These are phyloP conservation scores for Drosophila mimetica DNA, from an alignment of 2,888 invertebrate genomes.

Conservation along the genomic window DNA sequence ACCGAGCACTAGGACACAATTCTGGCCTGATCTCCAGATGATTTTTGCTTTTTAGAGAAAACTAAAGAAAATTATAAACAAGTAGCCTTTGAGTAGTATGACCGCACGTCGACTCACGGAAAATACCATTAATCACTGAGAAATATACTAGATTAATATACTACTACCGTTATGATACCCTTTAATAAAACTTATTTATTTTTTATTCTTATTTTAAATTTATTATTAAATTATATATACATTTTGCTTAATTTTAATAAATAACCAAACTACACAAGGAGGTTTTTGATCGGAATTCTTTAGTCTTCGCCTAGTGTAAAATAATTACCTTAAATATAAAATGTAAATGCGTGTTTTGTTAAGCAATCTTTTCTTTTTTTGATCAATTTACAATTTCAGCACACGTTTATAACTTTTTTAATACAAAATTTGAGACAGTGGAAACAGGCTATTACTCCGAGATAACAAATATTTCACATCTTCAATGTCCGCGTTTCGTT, in stretches of 20 bases:
- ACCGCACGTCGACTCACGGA: background rate
- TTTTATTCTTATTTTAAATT: background rate
- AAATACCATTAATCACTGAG: background rate
- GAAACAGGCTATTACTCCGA: background rate
- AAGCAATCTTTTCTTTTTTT: too few relatives aligned
- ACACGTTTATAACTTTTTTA: too few relatives aligned
- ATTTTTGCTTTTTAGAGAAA: slow-evolving; percentile 11
- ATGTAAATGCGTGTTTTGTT: too few relatives aligned
- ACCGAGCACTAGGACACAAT: slow-evolving; percentile 8
- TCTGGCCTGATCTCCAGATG: background rate
- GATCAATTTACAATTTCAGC: too few relatives aligned
- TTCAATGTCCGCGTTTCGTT: background rate
- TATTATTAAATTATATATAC: too few relatives aligned
- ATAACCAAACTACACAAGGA: too few relatives aligned
- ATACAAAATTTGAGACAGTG: too few relatives aligned
- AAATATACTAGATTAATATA: background rate
- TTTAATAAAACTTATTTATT: background rate
- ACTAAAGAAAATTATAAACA: slow-evolving; percentile 35
- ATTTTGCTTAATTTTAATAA: too few relatives aligned
- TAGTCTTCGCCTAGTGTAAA: background rate
- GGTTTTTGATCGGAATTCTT: background rate
- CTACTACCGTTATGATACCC: too few relatives aligned
- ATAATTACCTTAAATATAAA: too few relatives aligned
- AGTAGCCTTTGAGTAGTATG: slow-evolving; percentile 5
- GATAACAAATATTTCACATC: background rate